Percentiles rank a stretch among this genome's conserved stretches.
These are phyloP conservation scores for Psix sp. DNA, from an alignment of 1,140 invertebrate species.

Conservation along the genomic window DNA sequence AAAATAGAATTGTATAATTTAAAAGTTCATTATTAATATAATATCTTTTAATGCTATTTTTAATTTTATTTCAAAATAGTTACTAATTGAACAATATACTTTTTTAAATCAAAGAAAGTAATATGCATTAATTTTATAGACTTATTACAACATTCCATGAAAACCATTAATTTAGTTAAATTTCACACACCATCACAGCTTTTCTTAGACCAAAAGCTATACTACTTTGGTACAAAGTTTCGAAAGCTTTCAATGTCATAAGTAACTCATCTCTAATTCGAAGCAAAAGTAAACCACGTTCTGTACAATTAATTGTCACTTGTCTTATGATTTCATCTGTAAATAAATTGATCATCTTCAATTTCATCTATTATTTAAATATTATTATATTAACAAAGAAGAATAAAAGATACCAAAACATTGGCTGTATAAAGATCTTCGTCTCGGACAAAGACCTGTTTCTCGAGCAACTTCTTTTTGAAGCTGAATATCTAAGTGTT, in stretches of 20 bases:
- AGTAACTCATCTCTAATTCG: slow-evolving; percentile 95
- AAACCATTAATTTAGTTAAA: background rate
- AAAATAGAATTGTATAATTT: background rate
- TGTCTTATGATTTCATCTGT: slow-evolving; percentile 94
- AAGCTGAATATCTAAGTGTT: slow-evolving; percentile 93
- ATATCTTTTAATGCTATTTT: no score
- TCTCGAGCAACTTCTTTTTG: slow-evolving; percentile 95
- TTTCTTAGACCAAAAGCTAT: slow-evolving; percentile 99
- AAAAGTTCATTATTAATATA: no score
- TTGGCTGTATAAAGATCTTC: slow-evolving; percentile 95
- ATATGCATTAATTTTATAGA: no score
- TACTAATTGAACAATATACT: no score
- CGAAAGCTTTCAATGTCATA: slow-evolving; percentile 97
- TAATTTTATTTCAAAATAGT: no score
- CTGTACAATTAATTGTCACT: slow-evolving; percentile 98
- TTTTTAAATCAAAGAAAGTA: slow-evolving; percentile 1
- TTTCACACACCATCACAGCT: slow-evolving; percentile 85
- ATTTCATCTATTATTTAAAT: background rate
- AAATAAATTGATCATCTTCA: background rate
- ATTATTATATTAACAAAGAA: slow-evolving; percentile 7
- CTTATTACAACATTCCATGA: no score
- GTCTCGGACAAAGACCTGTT: slow-evolving; percentile 96
- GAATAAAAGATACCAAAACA: slow-evolving; percentile 88
- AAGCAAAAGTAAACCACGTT: slow-evolving; percentile 94
- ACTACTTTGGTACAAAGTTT: slow-evolving; percentile 96